Base-by-base conservation (phyloP, 2,797 vertebrate genomes). In the Gastrophryne carolinensis region DNA sequence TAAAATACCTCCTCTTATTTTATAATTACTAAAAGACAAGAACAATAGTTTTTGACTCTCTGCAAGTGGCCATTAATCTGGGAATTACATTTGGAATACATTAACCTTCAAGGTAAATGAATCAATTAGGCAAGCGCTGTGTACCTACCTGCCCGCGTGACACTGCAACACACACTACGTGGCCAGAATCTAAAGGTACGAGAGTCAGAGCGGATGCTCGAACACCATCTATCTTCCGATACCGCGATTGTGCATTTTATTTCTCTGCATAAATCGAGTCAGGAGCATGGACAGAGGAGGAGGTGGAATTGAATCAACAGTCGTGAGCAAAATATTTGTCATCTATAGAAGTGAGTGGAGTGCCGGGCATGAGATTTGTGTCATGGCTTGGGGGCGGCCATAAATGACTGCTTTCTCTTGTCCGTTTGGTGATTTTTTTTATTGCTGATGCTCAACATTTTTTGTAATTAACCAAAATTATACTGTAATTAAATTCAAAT, bases 41-140 rank as follows among this genome's bases (percentile, higher is more conserved):
- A 34, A 17, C 27, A 32, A 32, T 64, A 84, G 75, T 85, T 88
- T 88, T 86, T 86, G 74, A 81, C 83, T 87, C 86, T 84, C 84
- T 89, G 86, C 88, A 90, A 90, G 83, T 84, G 83, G 84, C 87
- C 88, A 89, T 91, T 89, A 90, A 89, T 90, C 79, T 85, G 72
- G n/a, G 81, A 84, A 86, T 89, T 89, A 84, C n/a, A 82, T 86
- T 86, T 86, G 83, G 89, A 90, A 91, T 90, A 81, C 83, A 90
- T 91, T 90, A 90, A 89, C 89, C 89, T 91, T 90, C 89, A 88
- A 86, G 87, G 83, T 81, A 88, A 90, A 88, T 88, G 85, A 89
- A 89, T 89, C 86, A 87, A 85, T 90, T 87, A 86, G 72, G 83
- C 81, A 85, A 86, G 87, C 78, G 77, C 86, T 81, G 90, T 82